Percentiles rank a stretch among this genome's conserved stretches.
These are phyloP conservation scores for Leistus spinibarbis DNA, from an alignment of 2,888 invertebrate genomes.

Conservation along the genomic window DNA sequence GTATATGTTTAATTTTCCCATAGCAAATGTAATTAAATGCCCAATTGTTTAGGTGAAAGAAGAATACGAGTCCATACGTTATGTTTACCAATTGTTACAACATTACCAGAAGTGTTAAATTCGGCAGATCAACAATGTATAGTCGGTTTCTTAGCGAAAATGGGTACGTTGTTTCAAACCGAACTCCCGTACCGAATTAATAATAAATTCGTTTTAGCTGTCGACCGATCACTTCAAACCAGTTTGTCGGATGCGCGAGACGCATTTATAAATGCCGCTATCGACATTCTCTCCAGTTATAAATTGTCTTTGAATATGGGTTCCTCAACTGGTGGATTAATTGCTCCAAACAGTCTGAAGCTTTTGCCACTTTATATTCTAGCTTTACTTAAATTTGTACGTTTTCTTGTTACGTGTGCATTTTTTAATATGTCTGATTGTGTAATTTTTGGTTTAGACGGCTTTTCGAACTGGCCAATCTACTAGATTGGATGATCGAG, in stretches of 20 bases:
- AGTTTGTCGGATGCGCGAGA: slow-evolving; percentile 93
- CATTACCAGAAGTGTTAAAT: slow-evolving; percentile 83
- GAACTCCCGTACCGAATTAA: neutral
- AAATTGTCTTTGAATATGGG: slow-evolving; percentile 70
- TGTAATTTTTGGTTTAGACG: slow-evolving; percentile 60
- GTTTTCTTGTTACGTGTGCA: too few relatives aligned
- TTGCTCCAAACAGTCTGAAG: slow-evolving; percentile 77
- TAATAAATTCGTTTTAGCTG: slow-evolving; percentile 64
- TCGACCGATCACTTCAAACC: slow-evolving; percentile 85
- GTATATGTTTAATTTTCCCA: too few relatives aligned
- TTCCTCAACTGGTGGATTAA: slow-evolving; percentile 64
- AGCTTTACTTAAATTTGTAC: slow-evolving; percentile 85
- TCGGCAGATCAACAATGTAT: slow-evolving; percentile 94
- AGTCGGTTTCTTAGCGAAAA: slow-evolving; percentile 90
- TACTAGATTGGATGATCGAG: slow-evolving; percentile 91
- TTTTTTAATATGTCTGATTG: neutral
- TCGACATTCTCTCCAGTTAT: slow-evolving; percentile 84
- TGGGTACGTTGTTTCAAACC: slow-evolving; percentile 77
- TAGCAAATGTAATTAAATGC: too few relatives aligned
- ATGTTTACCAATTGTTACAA: slow-evolving; percentile 88
- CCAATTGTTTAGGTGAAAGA: slow-evolving; percentile 73
- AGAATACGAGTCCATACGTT: slow-evolving; percentile 97
- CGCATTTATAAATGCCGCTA: slow-evolving; percentile 92
- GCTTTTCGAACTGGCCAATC: slow-evolving; percentile 89
- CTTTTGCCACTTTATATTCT: slow-evolving; percentile 88